Conservation (phyloP, 2,888 invertebrate genomes). For the Formica aserva region DNA sequence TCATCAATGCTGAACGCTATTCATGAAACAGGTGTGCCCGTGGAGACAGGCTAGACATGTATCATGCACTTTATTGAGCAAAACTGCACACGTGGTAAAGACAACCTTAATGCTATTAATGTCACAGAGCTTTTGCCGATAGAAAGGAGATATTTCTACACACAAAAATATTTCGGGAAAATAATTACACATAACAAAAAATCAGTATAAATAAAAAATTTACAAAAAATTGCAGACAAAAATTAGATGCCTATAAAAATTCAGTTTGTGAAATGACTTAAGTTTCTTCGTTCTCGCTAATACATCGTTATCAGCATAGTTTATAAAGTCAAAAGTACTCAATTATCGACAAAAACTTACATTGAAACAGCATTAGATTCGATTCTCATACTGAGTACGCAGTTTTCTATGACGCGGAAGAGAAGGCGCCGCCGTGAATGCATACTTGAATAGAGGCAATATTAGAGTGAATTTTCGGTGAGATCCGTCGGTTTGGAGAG, state of each 20-base stretch:
- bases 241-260: background rate
- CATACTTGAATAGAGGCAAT: conserved; percentile 64
- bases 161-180: background rate
- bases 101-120: conserved; percentile 32
- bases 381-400: background rate
- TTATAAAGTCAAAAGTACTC: background rate
- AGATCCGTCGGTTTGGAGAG: conserved; percentile 47
- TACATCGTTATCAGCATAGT: background rate
- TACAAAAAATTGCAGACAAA: background rate
- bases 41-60: background rate
- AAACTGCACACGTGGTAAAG: conserved; percentile 18
- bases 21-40: conserved; percentile 21
- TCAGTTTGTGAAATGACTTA: background rate
- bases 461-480: conserved; percentile 62
- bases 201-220: background rate
- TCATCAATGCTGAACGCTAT: conserved; percentile 31
- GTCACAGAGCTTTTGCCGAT: background rate
- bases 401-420: conserved; percentile 2
- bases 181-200: background rate
- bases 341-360: background rate
- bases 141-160: background rate
- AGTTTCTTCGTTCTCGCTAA: background rate
- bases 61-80: conserved; percentile 39
- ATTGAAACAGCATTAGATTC: background rate
- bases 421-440: conserved; percentile 30